Percentiles rank a stretch among this genome's conserved stretches.
Evolutionary conservation across 2,888 invertebrate species (phyloP).

Genomic region (Sphaerophoria rueppellii): DNA sequence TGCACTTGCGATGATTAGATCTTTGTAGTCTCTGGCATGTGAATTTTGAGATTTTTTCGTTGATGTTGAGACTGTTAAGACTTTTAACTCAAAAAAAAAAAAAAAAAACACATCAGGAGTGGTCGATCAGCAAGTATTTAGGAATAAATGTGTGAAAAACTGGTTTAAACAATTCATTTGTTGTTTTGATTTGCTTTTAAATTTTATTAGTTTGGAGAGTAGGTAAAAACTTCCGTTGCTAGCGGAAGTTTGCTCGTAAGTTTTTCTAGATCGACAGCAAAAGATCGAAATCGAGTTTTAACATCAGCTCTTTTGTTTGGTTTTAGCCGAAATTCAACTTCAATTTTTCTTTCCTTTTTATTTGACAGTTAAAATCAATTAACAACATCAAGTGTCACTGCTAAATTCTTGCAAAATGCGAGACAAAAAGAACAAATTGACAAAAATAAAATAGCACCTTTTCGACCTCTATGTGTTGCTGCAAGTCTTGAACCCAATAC

Average conservation of each 20-base stretch:
- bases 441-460: not conserved
- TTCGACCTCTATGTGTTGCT: not conserved
- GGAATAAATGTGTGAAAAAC: conserved; percentile 61
- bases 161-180: conserved; percentile 16
- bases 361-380: no score
- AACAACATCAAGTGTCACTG: not conserved
- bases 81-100: no score
- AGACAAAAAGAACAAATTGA: not conserved
- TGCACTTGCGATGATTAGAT: conserved; percentile 63
- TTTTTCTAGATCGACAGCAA: not conserved
- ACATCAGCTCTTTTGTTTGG: not conserved
- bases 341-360: no score
- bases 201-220: conserved; percentile 33
- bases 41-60: conserved; percentile 55
- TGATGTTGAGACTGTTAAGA: no score
- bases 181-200: conserved; percentile 11
- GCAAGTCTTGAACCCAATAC: conserved; percentile 23
- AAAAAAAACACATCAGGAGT: conserved; percentile 19
- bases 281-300: not conserved
- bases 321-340: no score
- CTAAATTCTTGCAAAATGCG: not conserved
- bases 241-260: no score
- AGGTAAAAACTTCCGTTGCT: no score
- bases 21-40: conserved; percentile 45
- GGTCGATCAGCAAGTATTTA: conserved; percentile 39